Conservation (phyloP, 2,113 vertebrate genomes). For the Microtus montanus region DNA sequence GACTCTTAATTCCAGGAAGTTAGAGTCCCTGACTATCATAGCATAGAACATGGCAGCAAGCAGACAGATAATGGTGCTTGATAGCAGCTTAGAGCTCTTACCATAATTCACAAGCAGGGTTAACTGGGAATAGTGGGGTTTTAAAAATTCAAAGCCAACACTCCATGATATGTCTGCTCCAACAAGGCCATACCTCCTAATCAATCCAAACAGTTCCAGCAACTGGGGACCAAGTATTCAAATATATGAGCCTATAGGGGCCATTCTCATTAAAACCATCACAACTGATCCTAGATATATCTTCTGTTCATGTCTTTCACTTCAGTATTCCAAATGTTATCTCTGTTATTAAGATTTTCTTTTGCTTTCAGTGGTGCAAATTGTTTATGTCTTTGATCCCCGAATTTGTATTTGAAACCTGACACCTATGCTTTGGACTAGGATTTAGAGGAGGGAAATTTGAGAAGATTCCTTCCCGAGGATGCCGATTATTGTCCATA, state of each 20-base stretch:
- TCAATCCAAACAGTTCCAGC: background rate
- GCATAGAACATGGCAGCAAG: too few species aligned
- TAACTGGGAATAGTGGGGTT: background rate
- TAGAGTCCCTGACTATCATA: background rate
- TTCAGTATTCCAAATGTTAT: background rate
- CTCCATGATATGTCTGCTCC: background rate
- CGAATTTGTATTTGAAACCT: background rate
- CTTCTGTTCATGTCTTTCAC: background rate
- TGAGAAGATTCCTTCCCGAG: too few species aligned
- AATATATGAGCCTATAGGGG: background rate
- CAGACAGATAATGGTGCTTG: too few species aligned
- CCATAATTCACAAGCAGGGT: background rate
- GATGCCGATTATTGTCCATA: background rate
- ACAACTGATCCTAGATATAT: background rate
- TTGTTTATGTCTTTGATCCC: background rate
- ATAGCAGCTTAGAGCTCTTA: too few species aligned
- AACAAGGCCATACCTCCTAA: background rate
- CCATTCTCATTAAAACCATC: background rate
- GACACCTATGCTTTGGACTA: too few species aligned
- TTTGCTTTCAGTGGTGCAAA: background rate
- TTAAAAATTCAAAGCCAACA: background rate
- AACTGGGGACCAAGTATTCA: background rate
- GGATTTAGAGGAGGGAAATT: background rate
- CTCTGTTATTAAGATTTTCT: background rate
- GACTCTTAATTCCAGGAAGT: background rate